Evolutionary conservation across 1,140 invertebrate species (phyloP), one percentile per base, ranked within the genome.

Genomic region (Papilio helenus): DNA sequence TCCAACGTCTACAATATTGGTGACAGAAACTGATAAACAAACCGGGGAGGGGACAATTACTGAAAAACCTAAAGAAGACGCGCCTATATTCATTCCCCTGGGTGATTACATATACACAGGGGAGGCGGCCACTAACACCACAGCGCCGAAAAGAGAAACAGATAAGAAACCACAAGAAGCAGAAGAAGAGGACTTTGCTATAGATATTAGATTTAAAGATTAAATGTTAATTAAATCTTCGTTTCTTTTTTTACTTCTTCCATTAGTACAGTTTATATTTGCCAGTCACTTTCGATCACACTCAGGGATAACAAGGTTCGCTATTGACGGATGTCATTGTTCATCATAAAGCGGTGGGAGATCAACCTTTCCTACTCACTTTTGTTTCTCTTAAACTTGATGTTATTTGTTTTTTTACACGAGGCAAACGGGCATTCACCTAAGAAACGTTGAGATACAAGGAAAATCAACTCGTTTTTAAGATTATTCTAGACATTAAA

Each of bases 131-230:
- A 84, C 82, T 23, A 84, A 86, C 72, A 80, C 80, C 26, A 82
- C 81, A 73, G 83, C 74, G 10, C 92, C 90, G 0, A 92, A 92
- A 86, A 84, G 89, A 79, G 90, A 93, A 58, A 87, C 88, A 1
- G 83, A 87, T 46, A 84, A 82, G 51, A 81, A 83, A 0, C 84
- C 82, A 72, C 72, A 83, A 65, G 79, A 76, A 10, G 77, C 84
- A 39, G 86, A 85, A 12, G 87, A 92, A 26, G 90, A 90, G 12
- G 86, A 89, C 20, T 85, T 85, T 26, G 71, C 83, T 3, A 86
- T 93, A 76, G 90, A 93, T 76, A 83, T 93, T 77, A 87, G 89
- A 77, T 78, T 89, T 58, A 85, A 87, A 82, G 80, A 83, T 74
- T 87, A 83, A 82, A 80, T 18, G 46, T 26, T 73, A 72, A 72